A percentile compares a stretch with the other conserved stretches of the same genome.
These are phyloP conservation scores for Stegodyphus mimosarum DNA, from an alignment of 1,140 invertebrate genomes.

Conservation along the genomic window DNA sequence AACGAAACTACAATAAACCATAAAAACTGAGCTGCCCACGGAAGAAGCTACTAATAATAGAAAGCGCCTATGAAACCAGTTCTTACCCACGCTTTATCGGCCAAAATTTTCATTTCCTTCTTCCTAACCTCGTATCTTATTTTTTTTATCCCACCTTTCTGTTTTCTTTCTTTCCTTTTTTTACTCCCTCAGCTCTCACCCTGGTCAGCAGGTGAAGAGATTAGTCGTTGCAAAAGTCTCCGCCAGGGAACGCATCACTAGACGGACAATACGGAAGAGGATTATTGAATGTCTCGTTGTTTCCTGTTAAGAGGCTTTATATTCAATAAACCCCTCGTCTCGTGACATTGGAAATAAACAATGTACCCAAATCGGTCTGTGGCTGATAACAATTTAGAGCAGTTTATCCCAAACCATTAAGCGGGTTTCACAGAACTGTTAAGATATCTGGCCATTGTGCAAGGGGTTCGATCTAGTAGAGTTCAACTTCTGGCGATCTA, in stretches of 20 bases:
- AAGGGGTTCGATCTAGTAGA: no score
- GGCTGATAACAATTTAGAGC: no score
- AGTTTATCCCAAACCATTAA: no score
- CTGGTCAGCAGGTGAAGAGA: conserved; percentile 20
- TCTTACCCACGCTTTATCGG: neutral
- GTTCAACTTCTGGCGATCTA: no score
- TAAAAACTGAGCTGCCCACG: neutral
- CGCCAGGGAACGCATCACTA: no score
- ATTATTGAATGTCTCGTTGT: neutral
- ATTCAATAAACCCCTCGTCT: neutral
- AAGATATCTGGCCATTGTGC: no score
- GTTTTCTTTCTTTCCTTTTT: neutral
- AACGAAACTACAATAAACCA: no score
- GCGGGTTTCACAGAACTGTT: no score
- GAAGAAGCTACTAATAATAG: neutral
- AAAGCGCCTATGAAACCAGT: conserved; percentile 15
- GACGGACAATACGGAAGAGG: conserved; percentile 6
- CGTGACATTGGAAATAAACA: conserved; percentile 9
- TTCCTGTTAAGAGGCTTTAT: neutral
- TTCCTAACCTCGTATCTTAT: neutral
- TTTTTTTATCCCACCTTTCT: neutral
- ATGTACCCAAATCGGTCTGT: neutral
- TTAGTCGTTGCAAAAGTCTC: neutral
- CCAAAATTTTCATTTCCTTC: neutral
- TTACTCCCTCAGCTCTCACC: neutral